A percentile compares a stretch with the other conserved stretches of the same genome.
Evolutionary conservation across 2,113 vertebrate species (phyloP).

Genomic region (Smithornis capensis): DNA sequence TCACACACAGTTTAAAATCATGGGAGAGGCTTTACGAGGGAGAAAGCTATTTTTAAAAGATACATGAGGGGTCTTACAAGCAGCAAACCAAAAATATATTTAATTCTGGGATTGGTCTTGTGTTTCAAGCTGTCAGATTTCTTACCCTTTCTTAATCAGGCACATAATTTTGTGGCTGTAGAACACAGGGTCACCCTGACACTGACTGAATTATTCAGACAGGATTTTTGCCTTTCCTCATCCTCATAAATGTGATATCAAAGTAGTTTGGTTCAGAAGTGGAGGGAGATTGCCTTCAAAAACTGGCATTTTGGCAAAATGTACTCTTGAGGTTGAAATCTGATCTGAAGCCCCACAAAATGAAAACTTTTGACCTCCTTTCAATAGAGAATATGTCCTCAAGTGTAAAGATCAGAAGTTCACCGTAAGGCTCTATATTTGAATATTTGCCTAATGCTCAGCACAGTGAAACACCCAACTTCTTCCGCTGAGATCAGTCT

Average conservation of each 20-base stretch:
- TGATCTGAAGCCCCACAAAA: not conserved
- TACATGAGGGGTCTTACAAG: not conserved
- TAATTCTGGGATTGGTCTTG: not conserved
- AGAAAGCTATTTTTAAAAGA: not conserved
- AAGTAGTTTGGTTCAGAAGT: not conserved
- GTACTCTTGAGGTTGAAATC: not conserved
- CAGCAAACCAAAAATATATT: not conserved
- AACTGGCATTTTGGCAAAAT: not conserved
- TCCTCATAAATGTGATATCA: not conserved
- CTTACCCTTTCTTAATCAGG: not conserved
- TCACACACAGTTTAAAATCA: not conserved
- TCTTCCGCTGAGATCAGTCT: slow-evolving; percentile 22
- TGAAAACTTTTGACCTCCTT: not conserved
- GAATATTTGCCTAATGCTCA: not conserved
- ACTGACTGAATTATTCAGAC: not conserved
- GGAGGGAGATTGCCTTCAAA: not conserved
- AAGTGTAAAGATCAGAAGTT: not conserved
- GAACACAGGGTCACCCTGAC: not conserved
- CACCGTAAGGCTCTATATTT: not conserved
- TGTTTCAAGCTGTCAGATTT: not conserved
- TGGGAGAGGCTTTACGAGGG: not conserved
- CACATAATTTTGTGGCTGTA: not conserved
- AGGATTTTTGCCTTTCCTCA: not conserved
- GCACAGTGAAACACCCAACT: not conserved
- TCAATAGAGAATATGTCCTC: not conserved